Conservation (phyloP, 2,113 vertebrate species). For the Callipepla squamata region DNA sequence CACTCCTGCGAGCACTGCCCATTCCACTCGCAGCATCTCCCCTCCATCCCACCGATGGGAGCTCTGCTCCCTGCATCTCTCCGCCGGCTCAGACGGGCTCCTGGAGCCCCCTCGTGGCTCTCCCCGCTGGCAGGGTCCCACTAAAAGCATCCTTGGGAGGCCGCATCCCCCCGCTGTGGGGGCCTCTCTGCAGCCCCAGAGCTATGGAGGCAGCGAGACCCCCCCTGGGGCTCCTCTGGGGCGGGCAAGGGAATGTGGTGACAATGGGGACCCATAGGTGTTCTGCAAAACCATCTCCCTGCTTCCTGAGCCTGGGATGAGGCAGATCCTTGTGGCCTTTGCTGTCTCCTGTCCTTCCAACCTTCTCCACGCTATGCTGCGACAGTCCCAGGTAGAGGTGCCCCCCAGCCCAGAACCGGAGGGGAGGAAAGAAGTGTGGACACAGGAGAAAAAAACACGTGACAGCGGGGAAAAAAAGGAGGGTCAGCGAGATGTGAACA, state of each 20-base stretch:
- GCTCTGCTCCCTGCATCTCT: not conserved
- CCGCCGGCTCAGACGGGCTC: not conserved
- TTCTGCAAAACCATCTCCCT: not conserved
- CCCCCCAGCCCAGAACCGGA: not conserved
- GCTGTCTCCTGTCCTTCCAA: not conserved
- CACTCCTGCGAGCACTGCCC: not conserved
- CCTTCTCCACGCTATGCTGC: rapidly evolving
- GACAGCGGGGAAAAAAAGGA: rapidly evolving
- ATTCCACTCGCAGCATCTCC: not conserved
- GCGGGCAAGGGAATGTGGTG: not conserved
- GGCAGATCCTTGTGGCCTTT: rapidly evolving
- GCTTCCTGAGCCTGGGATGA: not conserved
- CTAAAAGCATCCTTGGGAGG: not conserved
- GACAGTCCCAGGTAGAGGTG: not conserved
- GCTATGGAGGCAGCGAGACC: not conserved
- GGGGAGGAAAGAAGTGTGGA: rapidly evolving
- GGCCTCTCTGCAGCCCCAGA: not conserved
- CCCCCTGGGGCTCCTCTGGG: not conserved
- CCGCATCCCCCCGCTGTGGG: not conserved
- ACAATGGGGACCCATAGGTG: not conserved
- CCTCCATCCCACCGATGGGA: not conserved
- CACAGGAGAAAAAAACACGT: not conserved
- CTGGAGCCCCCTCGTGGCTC: constrained; percentile 70
- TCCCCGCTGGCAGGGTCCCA: not conserved
- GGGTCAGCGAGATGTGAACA: too few species aligned